phyloP scores from a whole-genome alignment of 2,797 vertebrate genomes.

The Spheniscus humboldti region DNA sequence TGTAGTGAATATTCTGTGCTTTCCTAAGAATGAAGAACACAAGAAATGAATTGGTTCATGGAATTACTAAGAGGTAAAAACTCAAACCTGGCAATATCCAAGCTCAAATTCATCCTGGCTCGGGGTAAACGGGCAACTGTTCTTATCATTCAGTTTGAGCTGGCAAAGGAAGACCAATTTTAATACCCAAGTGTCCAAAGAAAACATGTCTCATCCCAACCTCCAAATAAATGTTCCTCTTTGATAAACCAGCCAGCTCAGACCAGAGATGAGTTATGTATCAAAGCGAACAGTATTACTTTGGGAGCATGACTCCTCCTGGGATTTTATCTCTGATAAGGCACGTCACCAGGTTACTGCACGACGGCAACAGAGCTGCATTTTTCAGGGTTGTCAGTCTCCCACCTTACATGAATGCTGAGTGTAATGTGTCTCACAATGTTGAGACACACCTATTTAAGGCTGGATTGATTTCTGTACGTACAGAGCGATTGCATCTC shows the following conservation, averaged over 20 bases:
- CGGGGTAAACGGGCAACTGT: rapidly evolving
- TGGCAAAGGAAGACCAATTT: not conserved
- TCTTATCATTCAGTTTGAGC: not conserved
- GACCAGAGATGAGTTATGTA: not conserved
- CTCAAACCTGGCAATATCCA: not conserved
- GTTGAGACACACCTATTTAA: rapidly evolving
- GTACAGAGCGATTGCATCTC: not conserved
- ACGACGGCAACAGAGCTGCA: not conserved
- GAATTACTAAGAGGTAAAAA: not conserved
- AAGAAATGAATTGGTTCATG: not conserved
- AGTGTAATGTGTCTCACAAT: not conserved
- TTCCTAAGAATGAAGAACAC: not conserved
- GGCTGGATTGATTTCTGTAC: not conserved
- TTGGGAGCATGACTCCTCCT: not conserved
- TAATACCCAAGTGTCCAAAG: not conserved
- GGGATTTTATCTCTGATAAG: not conserved
- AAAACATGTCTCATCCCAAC: not conserved
- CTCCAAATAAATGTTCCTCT: not conserved
- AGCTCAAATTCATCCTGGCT: not conserved
- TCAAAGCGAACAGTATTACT: not conserved
- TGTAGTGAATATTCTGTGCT: not conserved
- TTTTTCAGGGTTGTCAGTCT: not conserved
- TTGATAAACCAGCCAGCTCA: rapidly evolving
- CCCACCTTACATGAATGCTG: not conserved
- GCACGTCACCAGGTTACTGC: rapidly evolving